These are phyloP conservation scores for Bombylius discolor DNA, from an alignment of 2,888 invertebrate genomes.

Conservation along the genomic window DNA sequence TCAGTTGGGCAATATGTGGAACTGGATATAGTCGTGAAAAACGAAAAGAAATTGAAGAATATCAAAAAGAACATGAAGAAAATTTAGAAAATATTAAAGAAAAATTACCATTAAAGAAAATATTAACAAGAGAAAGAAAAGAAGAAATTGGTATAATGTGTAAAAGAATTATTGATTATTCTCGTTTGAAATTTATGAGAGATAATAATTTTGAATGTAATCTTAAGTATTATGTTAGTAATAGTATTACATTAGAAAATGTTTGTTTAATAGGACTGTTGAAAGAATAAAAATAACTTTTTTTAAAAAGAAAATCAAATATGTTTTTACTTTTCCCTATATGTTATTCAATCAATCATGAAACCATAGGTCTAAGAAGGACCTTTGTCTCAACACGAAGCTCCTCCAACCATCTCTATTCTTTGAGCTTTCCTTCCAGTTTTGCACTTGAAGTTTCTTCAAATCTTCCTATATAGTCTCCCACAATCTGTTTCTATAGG, in stretches of 20 bases:
- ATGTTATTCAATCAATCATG: too few relatives aligned
- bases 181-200: conserved; percentile 50
- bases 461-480: too few relatives aligned
- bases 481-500: too few relatives aligned
- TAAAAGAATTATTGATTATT: conserved; percentile 66
- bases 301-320: conserved; percentile 51
- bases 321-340: too few relatives aligned
- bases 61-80: background rate
- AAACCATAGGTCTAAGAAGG: too few relatives aligned
- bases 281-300: conserved; percentile 51
- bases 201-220: conserved; percentile 45
- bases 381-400: too few relatives aligned
- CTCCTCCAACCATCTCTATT: too few relatives aligned
- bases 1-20: conserved; percentile 85
- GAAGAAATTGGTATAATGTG: conserved; percentile 56
- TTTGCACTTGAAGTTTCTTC: too few relatives aligned
- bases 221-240: conserved; percentile 52
- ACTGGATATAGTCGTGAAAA: conserved; percentile 45
- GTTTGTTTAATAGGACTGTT: conserved; percentile 50
- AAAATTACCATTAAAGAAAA: conserved; percentile 18
- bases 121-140: conserved; percentile 37
- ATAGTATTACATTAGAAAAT: conserved; percentile 61
- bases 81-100: conserved; percentile 14
- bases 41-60: conserved; percentile 23
- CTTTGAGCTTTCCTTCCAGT: too few relatives aligned